A percentile compares a stretch with the other conserved stretches of the same genome.
phyloP scores from a whole-genome alignment of 2,888 invertebrate species.

The Xestoiulus laeticollis region DNA sequence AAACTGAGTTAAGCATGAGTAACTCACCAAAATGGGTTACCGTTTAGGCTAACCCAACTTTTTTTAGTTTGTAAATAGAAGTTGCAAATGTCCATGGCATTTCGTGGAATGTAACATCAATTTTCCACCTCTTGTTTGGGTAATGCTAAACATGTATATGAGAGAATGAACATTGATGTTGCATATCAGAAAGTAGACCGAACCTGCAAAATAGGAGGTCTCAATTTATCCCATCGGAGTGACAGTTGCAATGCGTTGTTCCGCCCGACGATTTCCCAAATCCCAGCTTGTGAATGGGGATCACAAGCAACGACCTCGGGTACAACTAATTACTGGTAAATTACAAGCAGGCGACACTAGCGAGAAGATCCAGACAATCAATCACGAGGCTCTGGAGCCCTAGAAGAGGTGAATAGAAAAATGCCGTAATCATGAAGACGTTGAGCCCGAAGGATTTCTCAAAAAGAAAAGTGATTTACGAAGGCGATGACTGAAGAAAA shows the following conservation, averaged over 20 bases:
- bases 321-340: constrained; percentile 18
- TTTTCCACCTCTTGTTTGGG: too few species aligned
- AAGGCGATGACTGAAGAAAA: constrained; percentile 20
- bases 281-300: constrained; percentile 1
- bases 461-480: constrained; percentile 19
- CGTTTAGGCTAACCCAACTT: too few species aligned
- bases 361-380: constrained; percentile 12
- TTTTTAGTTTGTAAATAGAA: too few species aligned
- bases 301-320: background rate
- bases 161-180: too few species aligned
- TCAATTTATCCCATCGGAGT: background rate
- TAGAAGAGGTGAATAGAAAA: background rate
- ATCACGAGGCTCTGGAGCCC: background rate
- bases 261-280: background rate
- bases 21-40: too few species aligned
- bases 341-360: constrained; percentile 13
- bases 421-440: constrained; percentile 12
- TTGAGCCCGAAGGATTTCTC: background rate
- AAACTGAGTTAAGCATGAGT: too few species aligned
- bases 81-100: too few species aligned
- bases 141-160: too few species aligned
- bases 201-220: background rate
- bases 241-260: background rate
- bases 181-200: too few species aligned
- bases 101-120: too few species aligned